Evolutionary conservation across 2,888 invertebrate species (phyloP), one percentile per base, ranked within the genome.

Genomic region (Cantharis flavilabris): DNA sequence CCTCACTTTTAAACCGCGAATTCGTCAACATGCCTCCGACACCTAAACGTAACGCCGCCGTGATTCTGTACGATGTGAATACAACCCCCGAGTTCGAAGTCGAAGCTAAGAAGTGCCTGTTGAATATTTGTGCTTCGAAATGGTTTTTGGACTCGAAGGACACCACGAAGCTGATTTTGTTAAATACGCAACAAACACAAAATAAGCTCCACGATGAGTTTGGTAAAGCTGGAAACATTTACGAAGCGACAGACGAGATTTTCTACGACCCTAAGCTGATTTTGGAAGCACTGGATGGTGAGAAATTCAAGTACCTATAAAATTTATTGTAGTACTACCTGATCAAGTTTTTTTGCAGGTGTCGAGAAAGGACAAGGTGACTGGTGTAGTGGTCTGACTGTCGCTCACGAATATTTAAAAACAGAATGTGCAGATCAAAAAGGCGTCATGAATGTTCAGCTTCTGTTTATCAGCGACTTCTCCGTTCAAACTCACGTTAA

Each of bases 41-140:
- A 18, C 10, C 49, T 5, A 78, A 78, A 78, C 70, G 62, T 16
- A 69, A 78, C 14, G 71, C 13, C 18, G 67, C 76, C 9, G 71
- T 78, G 13, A 76, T 78, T 16, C 62, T 78, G n/a, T 78, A 33
- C 64, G 78, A 78, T 49, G 73, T 78, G 1, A 78, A 78, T 3
- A 71, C 71, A 7, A 14, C 33, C 3, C 63, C 70, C 10, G 73
- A 78, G 9, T 78, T 78, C 16, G 65, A 30, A 49, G 18, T 70
- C 33, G 73, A 23, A 3, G 70, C 78, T 3, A 67, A 49, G 62
- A 71, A 71, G 14, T 75, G 76, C 13, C 62, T 78, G 13, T n/a
- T 71, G 9, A 76, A 76, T n/a, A 76, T 78, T 13, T 78, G 75
- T 63, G 72, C 76, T 10, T 63, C 63, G 10, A 78, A 78, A 69